These are phyloP conservation scores for Zophobas atratus DNA, from an alignment of 1,140 invertebrate species.

Conservation along the genomic window DNA sequence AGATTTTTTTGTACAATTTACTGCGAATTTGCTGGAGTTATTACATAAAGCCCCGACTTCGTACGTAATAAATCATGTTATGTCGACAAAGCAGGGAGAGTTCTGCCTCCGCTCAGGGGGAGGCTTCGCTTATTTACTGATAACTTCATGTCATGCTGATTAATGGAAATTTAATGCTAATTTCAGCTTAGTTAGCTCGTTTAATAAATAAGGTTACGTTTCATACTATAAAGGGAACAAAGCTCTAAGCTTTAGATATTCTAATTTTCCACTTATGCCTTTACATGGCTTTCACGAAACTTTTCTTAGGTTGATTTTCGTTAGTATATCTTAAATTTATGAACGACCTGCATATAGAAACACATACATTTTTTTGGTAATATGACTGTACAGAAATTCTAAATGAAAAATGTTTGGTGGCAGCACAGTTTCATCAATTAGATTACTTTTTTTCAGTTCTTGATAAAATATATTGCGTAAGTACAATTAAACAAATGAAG, in stretches of 20 bases:
- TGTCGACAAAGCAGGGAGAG: constrained; percentile 38
- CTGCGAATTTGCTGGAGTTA: constrained; percentile 41
- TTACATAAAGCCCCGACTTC: constrained; percentile 18
- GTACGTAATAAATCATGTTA: constrained; percentile 61
- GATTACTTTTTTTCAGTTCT: no score
- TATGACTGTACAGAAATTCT: no score
- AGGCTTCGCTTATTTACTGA: constrained; percentile 65
- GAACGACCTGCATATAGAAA: no score
- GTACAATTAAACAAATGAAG: no score
- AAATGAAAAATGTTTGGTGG: no score
- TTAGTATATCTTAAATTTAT: no score
- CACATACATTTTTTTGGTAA: no score
- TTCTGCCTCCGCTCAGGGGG: constrained; percentile 48
- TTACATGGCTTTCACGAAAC: constrained; percentile 59
- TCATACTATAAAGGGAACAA: constrained; percentile 62
- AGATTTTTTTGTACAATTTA: constrained; percentile 5
- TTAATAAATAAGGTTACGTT: constrained; percentile 65
- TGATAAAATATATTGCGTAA: no score
- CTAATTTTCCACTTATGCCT: constrained; percentile 63
- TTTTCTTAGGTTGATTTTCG: background rate
- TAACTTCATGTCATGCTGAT: constrained; percentile 65
- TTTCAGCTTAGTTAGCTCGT: constrained; percentile 64
- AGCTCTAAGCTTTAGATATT: constrained; percentile 63
- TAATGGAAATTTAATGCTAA: constrained; percentile 67
- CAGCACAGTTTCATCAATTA: no score